Evolutionary conservation across 2,113 vertebrate genomes (phyloP), one percentile per base, ranked within the genome.

Genomic region (Sinocyclocheilus rhinocerous): DNA sequence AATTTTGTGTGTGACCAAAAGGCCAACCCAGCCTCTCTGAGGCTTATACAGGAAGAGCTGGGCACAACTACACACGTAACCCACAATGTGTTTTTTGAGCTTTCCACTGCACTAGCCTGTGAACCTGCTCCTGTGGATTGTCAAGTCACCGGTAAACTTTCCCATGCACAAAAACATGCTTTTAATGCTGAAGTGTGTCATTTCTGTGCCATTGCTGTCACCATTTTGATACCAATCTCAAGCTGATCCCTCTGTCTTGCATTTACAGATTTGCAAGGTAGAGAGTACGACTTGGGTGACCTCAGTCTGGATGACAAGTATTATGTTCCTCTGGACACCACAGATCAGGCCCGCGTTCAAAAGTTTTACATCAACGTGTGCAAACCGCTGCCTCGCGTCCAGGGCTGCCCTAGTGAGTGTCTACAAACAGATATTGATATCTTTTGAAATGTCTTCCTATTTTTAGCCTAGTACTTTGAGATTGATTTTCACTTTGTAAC

Each of bases 321-420:
- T 0, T 99, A 97, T 96, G 87, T 95, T 2, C 95, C 98, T 36
- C 90, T 99, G 10, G 96, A 98, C 86, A 95, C 96, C 0, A 93
- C 94, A 0, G 87, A 86, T 0, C 90, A 92, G 0, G 93, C 91
- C 5, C 94, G 91, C 18, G 94, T 88, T 0, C 92, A 94, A 86
- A 96, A 86, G 0, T 99, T 99, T 92, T 99, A 96, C 91, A 90
- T 99, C 83, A 99, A 96, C 4, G 94, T 99, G 63, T 99, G 98
- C 93, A 97, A 91, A 33, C 97, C 97, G 1, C 94, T 99, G 26
- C 96, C 97, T 0, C 87, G 89, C 0, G 84, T 96, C 1, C 72
- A 86, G 0, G 91, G 93, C 3, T 99, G 98, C 81, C 94, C 94
- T 10, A 95, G 98, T 97, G 91, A 87, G 91, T 89, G 6, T 3